Evolutionary conservation across 2,888 invertebrate genomes (phyloP).

Genomic region (Cheiracanthium punctorium): DNA sequence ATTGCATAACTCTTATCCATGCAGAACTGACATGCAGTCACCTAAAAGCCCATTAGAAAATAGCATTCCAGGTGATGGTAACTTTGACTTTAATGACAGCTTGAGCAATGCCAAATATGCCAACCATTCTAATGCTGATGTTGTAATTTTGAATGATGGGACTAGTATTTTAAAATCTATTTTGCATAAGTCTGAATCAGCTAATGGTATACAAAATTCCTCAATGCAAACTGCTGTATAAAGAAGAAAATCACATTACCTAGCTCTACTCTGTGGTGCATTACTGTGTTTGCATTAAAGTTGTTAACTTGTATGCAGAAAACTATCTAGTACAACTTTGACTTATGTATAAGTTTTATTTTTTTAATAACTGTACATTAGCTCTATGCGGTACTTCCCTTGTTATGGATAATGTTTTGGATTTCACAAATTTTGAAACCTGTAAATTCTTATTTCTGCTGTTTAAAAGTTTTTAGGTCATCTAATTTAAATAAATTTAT

Average conservation of each 20-base stretch:
- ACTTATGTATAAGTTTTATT: background rate
- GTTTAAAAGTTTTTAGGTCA: no score
- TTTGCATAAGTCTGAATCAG: conserved; percentile 53
- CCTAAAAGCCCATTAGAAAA: conserved; percentile 47
- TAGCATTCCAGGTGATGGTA: conserved; percentile 41
- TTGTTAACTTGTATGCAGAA: background rate
- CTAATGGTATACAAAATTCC: conserved; percentile 60
- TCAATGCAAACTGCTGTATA: conserved; percentile 63
- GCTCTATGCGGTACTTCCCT: background rate
- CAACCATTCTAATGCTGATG: conserved; percentile 48
- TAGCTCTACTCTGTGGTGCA: background rate
- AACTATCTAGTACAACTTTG: conserved; percentile 7
- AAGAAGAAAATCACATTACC: background rate
- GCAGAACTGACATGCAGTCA: conserved; percentile 46
- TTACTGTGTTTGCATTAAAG: background rate
- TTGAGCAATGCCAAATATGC: conserved; percentile 46
- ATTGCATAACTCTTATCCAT: conserved; percentile 44
- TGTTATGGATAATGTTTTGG: background rate
- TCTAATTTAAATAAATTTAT: no score
- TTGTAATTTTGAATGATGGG: conserved; percentile 51
- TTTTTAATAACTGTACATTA: background rate
- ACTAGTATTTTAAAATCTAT: conserved; percentile 48
- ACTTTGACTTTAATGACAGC: conserved; percentile 40
- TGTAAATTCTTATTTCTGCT: no score
- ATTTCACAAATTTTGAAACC: no score